Base-by-base conservation (phyloP, 1,140 invertebrate species). In the Eufriesea mexicana region DNA sequence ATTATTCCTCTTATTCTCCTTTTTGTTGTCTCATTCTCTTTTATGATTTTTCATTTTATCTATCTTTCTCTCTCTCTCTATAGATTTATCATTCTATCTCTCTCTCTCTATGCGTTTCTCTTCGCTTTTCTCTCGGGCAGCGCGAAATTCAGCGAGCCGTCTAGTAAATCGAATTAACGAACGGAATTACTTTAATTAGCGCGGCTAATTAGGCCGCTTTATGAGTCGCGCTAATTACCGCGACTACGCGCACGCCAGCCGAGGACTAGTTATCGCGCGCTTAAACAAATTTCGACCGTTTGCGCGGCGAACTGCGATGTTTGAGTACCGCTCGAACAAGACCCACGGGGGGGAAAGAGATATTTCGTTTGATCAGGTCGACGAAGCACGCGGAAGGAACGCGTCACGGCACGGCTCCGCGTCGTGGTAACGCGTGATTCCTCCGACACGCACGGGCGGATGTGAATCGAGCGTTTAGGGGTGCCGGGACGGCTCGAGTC, bases 171-270 rank as follows among this genome's bases (percentile, higher is more conserved):
- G 72, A 82, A 76, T 82, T 55, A 82, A 75, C 79, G 61, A 67
- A 76, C 62, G 79, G 54, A 82, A 76, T 82, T 82, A 82, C 72
- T 76, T 82, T 82, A 75, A 76, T 82, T 82, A 82, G 61, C 35
- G 42, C 42, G 79, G 72, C 51, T 82, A 76, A 82, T 82, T 82
- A 82, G 72, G 51, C 51, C 14, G 79, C 61, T 75, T 82, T 75
- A 75, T 66, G 79, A 76, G 51, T 67, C 79, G 59, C 51, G 51
- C 25, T 64, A 82, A 82, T 82, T 82, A 28, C 61, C 49, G 71
- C 61, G 61, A 57, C 10, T 73, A 57, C 23, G 68, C 68, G 23
- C 68, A 12, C 42, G 55, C 9, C 16, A 42, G 1, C 14, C 47
- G 62, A 61, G 59, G 79, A n/a, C 71, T 42, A 82, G 51, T 67